phyloP scores from a whole-genome alignment of 2,888 invertebrate genomes.

The Drosophila acutilabella region DNA sequence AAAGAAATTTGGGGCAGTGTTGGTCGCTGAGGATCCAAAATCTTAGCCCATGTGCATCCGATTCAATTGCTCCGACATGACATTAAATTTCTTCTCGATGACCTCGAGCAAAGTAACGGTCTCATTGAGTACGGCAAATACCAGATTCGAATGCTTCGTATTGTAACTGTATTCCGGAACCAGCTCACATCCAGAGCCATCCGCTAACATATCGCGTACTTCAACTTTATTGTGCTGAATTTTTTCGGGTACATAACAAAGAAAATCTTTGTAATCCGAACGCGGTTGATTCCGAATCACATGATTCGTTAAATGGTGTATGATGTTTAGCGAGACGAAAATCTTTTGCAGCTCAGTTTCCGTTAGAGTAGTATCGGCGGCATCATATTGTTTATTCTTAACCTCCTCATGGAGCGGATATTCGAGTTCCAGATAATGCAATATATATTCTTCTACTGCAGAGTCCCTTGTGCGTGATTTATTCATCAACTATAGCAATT shows the following conservation, averaged over 20 bases:
- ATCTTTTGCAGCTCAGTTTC: conserved; percentile 57
- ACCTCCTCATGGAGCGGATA: conserved; percentile 38
- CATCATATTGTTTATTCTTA: not conserved
- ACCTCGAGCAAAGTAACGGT: conserved; percentile 37
- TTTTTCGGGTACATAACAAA: too few species aligned
- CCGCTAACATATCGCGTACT: not conserved
- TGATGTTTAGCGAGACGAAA: conserved; percentile 45
- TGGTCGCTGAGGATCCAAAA: not conserved
- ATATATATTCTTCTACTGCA: not conserved
- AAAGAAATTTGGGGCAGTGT: not conserved
- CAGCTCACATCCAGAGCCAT: not conserved
- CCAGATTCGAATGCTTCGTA: not conserved
- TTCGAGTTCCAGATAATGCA: conserved; percentile 5
- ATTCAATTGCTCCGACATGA: conserved; percentile 12
- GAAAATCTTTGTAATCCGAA: too few species aligned
- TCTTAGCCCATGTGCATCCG: not conserved
- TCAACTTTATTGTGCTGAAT: too few species aligned
- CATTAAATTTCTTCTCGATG: conserved; percentile 33
- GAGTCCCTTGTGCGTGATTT: not conserved
- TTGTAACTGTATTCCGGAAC: not conserved
- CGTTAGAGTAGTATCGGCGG: not conserved
- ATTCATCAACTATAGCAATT: too few species aligned
- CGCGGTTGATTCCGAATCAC: not conserved
- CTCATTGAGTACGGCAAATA: conserved; percentile 39
- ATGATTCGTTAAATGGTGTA: conserved; percentile 23